These are phyloP conservation scores for Synaphobranchus kaupii DNA, from an alignment of 2,797 vertebrate genomes.

Conservation along the genomic window DNA sequence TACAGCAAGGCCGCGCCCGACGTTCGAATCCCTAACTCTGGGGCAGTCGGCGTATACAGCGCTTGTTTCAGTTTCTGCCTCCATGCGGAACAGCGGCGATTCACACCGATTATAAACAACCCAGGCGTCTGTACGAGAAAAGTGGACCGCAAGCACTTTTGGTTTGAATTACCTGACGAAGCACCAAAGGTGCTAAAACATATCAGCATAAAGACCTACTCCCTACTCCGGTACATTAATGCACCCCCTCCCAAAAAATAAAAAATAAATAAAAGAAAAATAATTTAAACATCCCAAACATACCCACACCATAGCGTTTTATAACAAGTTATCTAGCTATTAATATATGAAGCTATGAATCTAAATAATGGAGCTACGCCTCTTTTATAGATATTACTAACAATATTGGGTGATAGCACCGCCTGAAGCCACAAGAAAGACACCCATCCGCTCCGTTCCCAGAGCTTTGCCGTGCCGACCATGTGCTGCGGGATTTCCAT, in stretches of 20 bases:
- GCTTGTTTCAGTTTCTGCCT: background rate
- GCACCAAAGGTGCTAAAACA: background rate
- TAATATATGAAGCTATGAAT: background rate
- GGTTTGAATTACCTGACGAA: constrained; percentile 15
- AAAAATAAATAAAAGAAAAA: background rate
- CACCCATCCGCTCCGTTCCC: background rate
- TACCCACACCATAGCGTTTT: background rate
- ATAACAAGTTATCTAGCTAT: background rate
- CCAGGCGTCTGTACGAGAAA: background rate
- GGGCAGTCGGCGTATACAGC: background rate
- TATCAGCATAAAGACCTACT: background rate
- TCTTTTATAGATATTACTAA: background rate
- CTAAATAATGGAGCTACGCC: background rate
- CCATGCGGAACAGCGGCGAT: constrained; percentile 14
- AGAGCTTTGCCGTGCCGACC: background rate
- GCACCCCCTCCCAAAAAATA: background rate
- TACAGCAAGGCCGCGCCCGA: background rate
- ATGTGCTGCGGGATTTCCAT: constrained; percentile 17
- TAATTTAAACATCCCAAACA: background rate
- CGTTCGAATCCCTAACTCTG: background rate
- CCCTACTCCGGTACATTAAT: background rate
- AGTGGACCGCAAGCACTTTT: constrained; percentile 24
- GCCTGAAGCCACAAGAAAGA: background rate
- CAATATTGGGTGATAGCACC: background rate
- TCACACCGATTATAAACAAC: background rate